Conservation (phyloP, 30 jellyfish, hydroid and myxozoan species). For the Hydractinia symbiolongicarpus region DNA sequence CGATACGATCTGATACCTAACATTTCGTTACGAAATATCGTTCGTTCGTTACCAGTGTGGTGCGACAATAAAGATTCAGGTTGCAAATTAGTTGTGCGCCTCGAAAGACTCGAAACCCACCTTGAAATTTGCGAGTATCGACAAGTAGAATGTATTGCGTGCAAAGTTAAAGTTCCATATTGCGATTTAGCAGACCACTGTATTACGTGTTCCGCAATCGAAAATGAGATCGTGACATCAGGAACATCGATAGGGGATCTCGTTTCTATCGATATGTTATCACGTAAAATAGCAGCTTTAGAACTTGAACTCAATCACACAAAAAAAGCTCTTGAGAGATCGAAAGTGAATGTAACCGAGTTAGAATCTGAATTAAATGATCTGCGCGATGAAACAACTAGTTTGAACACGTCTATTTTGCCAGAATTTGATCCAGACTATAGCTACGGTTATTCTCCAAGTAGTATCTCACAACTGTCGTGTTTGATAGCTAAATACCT, state of each 20-base stretch:
- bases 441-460: constrained; percentile 90
- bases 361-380: constrained; percentile 57
- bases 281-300: constrained; percentile 63
- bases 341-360: constrained; percentile 50
- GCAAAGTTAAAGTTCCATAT: constrained; percentile 46
- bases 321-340: constrained; percentile 48
- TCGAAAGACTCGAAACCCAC: constrained; percentile 55
- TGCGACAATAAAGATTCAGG: constrained; percentile 81
- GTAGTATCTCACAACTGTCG: constrained; percentile 86
- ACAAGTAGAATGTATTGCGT: constrained; percentile 80
- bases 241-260: constrained; percentile 29
- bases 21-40: constrained; percentile 60
- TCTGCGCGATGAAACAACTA: constrained; percentile 44
- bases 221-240: constrained; percentile 43
- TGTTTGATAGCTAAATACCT: constrained; percentile 60
- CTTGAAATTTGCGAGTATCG: constrained; percentile 65
- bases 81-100: constrained; percentile 69
- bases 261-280: constrained; percentile 52
- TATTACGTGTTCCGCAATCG: constrained; percentile 56
- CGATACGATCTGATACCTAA: constrained; percentile 80
- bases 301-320: constrained; percentile 70
- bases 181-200: constrained; percentile 73
- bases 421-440: constrained; percentile 92
- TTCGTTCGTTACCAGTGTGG: constrained; percentile 61
- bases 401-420: constrained; percentile 20